Percentiles rank a stretch among this genome's conserved stretches.
Conservation (phyloP, 2,888 invertebrate genomes). For the Ormia ochracea region DNA sequence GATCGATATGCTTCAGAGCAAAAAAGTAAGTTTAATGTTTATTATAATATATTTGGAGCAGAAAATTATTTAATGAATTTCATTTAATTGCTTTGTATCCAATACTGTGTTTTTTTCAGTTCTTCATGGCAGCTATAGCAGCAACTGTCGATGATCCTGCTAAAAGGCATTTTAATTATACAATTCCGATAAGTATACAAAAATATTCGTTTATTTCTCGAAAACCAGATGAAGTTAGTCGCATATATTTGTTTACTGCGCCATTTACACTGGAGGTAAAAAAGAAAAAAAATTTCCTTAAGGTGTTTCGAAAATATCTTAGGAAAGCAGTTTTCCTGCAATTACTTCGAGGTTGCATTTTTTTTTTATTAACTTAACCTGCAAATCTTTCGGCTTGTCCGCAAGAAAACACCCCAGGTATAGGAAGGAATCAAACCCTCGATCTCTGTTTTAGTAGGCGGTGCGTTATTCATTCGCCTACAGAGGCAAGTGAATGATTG, state of each 20-base stretch:
- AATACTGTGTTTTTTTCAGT: slow-evolving; percentile 58
- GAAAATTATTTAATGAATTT: no score
- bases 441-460: no score
- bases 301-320: no score
- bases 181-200: slow-evolving; percentile 86
- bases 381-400: no score
- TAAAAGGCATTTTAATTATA: slow-evolving; percentile 83
- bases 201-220: slow-evolving; percentile 87
- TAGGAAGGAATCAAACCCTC: no score
- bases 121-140: slow-evolving; percentile 74
- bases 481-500: no score
- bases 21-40: slow-evolving; percentile 63
- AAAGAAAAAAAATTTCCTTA: background rate
- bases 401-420: no score
- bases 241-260: slow-evolving; percentile 88
- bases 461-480: no score
- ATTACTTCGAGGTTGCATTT: no score
- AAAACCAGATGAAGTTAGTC: slow-evolving; percentile 86
- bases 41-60: no score
- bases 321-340: no score
- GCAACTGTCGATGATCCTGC: slow-evolving; percentile 74
- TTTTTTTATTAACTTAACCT: no score
- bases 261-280: slow-evolving; percentile 85
- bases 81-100: background rate
- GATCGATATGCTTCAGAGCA: slow-evolving; percentile 69